Evolutionary conservation across 1,140 invertebrate genomes (phyloP), one percentile per base, ranked within the genome.

Genomic region (Zaprionus davidi): DNA sequence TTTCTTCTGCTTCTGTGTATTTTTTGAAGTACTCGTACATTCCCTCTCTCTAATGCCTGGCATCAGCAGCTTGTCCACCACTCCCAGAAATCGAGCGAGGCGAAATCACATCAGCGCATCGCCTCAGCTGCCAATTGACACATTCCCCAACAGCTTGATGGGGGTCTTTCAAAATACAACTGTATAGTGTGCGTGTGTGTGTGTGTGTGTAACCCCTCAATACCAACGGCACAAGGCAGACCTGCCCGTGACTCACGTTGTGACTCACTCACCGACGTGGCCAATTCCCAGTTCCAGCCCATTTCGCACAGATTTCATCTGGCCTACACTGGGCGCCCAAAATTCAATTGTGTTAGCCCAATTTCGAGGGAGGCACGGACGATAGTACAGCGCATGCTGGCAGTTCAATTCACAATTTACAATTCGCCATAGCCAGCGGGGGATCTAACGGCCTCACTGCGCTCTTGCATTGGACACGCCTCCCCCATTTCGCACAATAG

Each of bases 361-460:
- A 93, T 97, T 70, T 98, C 4, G 97, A 97, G 59, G 20, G 51
- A 70, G 56, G 68, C 60, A 46, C n/a, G 28, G 28, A 31, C 28
- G 28, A 7, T 31, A 31, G 28, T 31, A 6, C 26, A 7, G 26
- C 1, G 26, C 26, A 28, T n/a, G 64, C 53, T 46, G 28, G 2
- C 31, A 55, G 38, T 53, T 22, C 58, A 51, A 41, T 28, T 15
- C 49, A 22, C 17, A 46, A 36, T 56, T 56, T 36, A 36, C 51
- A 65, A 51, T 51, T 51, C 65, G 46, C 56, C 36, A 44, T 59
- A 31, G 56, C 28, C 41, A 20, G 7, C n/a, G 41, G 41, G 41
- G 41, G n/a, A 46, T 46, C 41, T 46, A 46, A 46, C 41, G 41
- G 41, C 41, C 41, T 46, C n/a, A 46, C 41, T 17, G 7, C 7